Evolutionary conservation across 1,140 invertebrate species (phyloP), one percentile per base, ranked within the genome.

Genomic region (Andrena cerasifolii): DNA sequence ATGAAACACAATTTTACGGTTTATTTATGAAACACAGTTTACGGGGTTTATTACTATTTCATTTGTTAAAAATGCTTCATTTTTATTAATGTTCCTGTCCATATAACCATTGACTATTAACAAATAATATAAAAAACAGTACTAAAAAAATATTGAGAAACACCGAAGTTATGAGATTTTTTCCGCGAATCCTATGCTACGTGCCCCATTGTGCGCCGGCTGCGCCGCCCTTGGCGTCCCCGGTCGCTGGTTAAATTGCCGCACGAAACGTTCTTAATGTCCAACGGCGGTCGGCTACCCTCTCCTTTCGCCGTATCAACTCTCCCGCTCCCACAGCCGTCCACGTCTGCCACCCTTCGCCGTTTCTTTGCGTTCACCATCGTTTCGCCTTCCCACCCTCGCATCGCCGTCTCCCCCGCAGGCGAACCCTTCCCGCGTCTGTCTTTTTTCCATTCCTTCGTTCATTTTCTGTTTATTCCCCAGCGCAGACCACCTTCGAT

Each of bases 241-340:
- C 71, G 31, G 70, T 59, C 73, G 58, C 67, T 75, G 78, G 84
- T 85, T 86, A 86, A 86, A 86, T 86, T 84, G 86, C 84, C 67
- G 80, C 78, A 81, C 82, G 83, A 87, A 88, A 88, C 80, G 83
- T 86, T 88, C 87, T 89, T 89, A 89, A 89, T 89, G 85, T 83
- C 84, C 87, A 80, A 79, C 83, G 81, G 75, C 73, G 79, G 71
- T 82, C 61, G 58, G 77, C 81, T 62, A 56, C 53, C 56, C 54
- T 66, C 61, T 68, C 47, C 53, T 51, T 54, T 47, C 45, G 31
- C 70, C 63, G 26, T 54, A 49, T 56, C 76, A 71, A 56, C 68
- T 47, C 40, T 36, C 58, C 43, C 14, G 18, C 28, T 33, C 31
- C 58, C 47, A 36, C 40, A n/a, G n/a, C 43, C 58, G 2, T 26